Conservation (phyloP, 2,888 invertebrate species). For the Volucella zonaria region DNA sequence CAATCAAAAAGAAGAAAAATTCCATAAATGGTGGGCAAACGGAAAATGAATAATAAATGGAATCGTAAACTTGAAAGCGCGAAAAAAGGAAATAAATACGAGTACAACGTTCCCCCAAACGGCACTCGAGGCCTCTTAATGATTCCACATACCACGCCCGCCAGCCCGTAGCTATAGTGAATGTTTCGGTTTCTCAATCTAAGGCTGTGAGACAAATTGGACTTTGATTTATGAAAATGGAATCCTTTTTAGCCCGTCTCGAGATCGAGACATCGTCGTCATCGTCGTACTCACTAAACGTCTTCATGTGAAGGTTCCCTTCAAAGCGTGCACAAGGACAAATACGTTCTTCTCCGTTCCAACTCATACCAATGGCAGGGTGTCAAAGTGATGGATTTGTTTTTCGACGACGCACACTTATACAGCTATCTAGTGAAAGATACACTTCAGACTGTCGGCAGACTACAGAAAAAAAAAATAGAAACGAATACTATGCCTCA, state of each 20-base stretch:
- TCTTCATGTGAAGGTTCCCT: slow-evolving; percentile 54
- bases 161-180: slow-evolving; percentile 4
- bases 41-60: slow-evolving; percentile 67
- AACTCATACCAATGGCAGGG: slow-evolving; percentile 51
- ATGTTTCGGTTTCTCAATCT: background rate
- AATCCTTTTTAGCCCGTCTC: slow-evolving; percentile 56
- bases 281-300: slow-evolving; percentile 42
- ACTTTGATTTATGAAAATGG: slow-evolving; percentile 73
- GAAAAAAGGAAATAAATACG: slow-evolving; percentile 11
- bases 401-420: slow-evolving; percentile 15
- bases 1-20: slow-evolving; percentile 53
- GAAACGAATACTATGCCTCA: slow-evolving; percentile 31
- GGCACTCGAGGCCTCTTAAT: slow-evolving; percentile 30
- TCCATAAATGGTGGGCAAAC: slow-evolving; percentile 56
- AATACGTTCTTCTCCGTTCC: background rate
- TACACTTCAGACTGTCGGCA: slow-evolving; percentile 15
- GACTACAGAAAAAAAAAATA: background rate
- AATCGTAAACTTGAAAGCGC: slow-evolving; percentile 50
- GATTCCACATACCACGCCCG: slow-evolving; percentile 35
- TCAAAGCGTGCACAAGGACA: slow-evolving; percentile 36
- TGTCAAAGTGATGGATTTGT: slow-evolving; percentile 70
- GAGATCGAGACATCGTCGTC: slow-evolving; percentile 6
- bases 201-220: slow-evolving; percentile 65
- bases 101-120: slow-evolving; percentile 5
- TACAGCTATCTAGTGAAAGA: slow-evolving; percentile 8